These are phyloP conservation scores for Ips nitidus DNA, from an alignment of 1,140 invertebrate genomes.

Conservation along the genomic window DNA sequence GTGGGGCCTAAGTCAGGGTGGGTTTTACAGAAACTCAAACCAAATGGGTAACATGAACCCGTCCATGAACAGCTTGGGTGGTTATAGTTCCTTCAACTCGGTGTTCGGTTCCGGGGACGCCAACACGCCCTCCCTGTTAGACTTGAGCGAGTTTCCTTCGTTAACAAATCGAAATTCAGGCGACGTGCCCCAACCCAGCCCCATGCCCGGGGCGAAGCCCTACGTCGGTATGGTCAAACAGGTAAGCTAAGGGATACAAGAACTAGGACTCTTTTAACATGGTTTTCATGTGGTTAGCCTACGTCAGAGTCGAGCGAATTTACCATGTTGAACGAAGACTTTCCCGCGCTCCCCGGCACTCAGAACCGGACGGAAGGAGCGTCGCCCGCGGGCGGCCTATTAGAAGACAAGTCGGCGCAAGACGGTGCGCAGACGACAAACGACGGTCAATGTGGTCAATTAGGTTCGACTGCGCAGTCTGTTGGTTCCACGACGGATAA, in stretches of 20 bases:
- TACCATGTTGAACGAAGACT: constrained; percentile 97
- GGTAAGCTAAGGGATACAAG: constrained; percentile 8
- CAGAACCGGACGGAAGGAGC: constrained; percentile 60
- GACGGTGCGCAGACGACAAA: constrained; percentile 49
- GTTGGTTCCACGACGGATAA: constrained; percentile 17
- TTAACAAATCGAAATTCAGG: constrained; percentile 73
- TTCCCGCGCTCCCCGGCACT: constrained; percentile 86
- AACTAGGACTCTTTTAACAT: not conserved
- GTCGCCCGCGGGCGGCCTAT: constrained; percentile 56
- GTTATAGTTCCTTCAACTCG: constrained; percentile 74
- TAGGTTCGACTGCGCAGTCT: constrained; percentile 54
- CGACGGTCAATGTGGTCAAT: constrained; percentile 29
- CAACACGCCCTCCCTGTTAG: constrained; percentile 78
- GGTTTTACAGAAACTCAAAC: constrained; percentile 57
- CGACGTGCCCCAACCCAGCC: constrained; percentile 75
- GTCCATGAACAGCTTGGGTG: constrained; percentile 64
- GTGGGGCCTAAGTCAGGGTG: too few species aligned
- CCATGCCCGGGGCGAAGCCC: constrained; percentile 83
- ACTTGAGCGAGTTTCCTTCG: constrained; percentile 88
- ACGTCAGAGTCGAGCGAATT: constrained; percentile 91
- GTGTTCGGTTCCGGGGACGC: constrained; percentile 74
- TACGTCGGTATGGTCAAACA: constrained; percentile 95
- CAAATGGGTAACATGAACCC: constrained; percentile 65
- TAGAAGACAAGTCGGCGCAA: constrained; percentile 58
- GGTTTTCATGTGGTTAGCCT: constrained; percentile 57